Percentiles rank a stretch among this genome's conserved stretches.
Conservation (phyloP, 1,140 invertebrate genomes). For the Papilio polyxenes region DNA sequence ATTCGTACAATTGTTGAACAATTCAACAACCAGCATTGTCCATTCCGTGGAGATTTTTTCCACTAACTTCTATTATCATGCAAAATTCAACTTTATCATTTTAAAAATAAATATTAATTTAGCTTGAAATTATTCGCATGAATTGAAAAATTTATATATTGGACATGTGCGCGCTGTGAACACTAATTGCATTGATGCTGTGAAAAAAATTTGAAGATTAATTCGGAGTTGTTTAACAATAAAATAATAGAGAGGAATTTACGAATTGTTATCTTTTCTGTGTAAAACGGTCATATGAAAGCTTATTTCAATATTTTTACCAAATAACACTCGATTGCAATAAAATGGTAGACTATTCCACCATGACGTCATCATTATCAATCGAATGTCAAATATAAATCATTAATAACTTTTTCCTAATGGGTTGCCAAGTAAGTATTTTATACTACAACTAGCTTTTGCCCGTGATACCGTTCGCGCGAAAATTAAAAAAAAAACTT, state of each 20-base stretch:
- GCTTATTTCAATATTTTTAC: not conserved
- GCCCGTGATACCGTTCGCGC: no score
- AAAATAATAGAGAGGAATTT: not conserved
- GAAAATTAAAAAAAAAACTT: no score
- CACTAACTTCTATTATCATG: slow-evolving; percentile 30
- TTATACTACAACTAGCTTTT: no score
- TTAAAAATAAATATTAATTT: not conserved
- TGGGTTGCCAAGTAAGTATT: no score
- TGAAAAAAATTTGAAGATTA: slow-evolving; percentile 23
- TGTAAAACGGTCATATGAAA: not conserved
- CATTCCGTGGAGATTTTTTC: slow-evolving; percentile 55
- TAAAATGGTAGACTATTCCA: no score
- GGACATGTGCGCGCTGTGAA: slow-evolving; percentile 31
- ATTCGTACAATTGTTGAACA: slow-evolving; percentile 64
- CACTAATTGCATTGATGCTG: slow-evolving; percentile 24
- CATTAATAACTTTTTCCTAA: no score
- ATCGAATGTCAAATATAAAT: no score
- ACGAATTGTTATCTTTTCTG: not conserved
- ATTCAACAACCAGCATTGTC: slow-evolving; percentile 52
- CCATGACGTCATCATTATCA: no score
- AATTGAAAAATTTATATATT: slow-evolving; percentile 32
- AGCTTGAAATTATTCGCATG: not conserved
- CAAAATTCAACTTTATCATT: slow-evolving; percentile 37
- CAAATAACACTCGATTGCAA: no score
- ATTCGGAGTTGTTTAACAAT: not conserved